Evolutionary conservation across 2,888 invertebrate genomes (phyloP).

Genomic region (Chrysodeixis includens): DNA sequence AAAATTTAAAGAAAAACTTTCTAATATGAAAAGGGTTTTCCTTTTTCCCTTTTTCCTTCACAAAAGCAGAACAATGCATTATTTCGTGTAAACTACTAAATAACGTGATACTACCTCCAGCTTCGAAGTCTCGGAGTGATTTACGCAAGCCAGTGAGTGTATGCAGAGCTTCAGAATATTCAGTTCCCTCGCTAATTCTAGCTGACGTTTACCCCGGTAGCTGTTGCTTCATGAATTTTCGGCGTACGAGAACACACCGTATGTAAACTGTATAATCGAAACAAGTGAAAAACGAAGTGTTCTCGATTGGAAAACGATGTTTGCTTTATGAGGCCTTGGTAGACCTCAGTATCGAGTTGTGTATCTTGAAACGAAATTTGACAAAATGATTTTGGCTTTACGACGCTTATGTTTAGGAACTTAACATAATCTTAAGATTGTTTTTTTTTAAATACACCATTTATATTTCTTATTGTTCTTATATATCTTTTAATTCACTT

Average conservation of each 20-base stretch:
- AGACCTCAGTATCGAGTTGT: neutral
- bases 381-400: too few relatives aligned
- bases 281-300: neutral
- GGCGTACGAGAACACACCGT: neutral
- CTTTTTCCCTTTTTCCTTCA: too few relatives aligned
- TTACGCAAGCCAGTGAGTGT: constrained; percentile 4
- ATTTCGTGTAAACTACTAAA: neutral
- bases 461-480: too few relatives aligned
- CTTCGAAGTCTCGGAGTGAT: neutral
- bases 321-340: neutral
- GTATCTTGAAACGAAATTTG: too few relatives aligned
- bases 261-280: neutral
- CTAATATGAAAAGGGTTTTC: too few relatives aligned
- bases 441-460: too few relatives aligned
- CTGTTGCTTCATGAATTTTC: neutral
- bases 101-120: neutral
- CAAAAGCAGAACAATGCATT: neutral
- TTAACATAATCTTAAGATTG: too few relatives aligned
- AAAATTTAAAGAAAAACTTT: too few relatives aligned
- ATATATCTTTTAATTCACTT: too few relatives aligned
- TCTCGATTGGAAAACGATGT: neutral
- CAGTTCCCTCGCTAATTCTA: neutral
- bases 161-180: neutral
- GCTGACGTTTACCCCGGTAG: neutral
- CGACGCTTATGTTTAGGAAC: too few relatives aligned